phyloP scores from a whole-genome alignment of 64 coral and sea anemone species.

The Actinia equina region DNA sequence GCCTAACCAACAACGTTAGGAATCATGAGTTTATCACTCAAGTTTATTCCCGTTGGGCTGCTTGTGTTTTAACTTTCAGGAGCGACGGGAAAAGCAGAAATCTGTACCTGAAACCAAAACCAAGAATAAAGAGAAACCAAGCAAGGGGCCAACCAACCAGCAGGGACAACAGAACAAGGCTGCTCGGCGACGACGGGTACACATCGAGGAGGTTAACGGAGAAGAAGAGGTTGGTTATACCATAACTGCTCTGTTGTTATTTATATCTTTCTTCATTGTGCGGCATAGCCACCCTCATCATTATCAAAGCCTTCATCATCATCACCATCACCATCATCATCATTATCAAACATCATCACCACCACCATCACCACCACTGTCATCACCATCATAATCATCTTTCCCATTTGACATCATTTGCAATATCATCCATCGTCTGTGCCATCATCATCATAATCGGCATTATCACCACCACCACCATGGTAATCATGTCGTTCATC shows the following conservation, averaged over 20 bases:
- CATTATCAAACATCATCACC: too few relatives aligned
- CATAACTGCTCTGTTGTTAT: too few relatives aligned
- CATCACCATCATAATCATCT: background rate
- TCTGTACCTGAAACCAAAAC: background rate
- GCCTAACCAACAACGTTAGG: too few relatives aligned
- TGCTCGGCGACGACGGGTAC: conserved; percentile 3
- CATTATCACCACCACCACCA: background rate
- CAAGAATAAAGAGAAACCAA: background rate
- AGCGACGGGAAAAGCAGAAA: conserved; percentile 26
- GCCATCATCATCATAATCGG: background rate
- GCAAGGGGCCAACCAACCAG: background rate
- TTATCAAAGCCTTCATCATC: too few relatives aligned
- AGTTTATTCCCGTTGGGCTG: background rate
- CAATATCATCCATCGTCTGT: background rate
- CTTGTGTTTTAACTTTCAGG: background rate
- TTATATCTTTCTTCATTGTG: too few relatives aligned
- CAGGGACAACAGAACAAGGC: background rate
- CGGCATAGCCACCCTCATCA: too few relatives aligned
- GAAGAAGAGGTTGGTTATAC: conserved; percentile 8
- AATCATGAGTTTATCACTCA: background rate
- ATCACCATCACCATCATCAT: too few relatives aligned
- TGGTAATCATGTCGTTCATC: background rate
- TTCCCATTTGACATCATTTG: background rate
- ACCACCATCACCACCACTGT: background rate
- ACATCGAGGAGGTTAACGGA: conserved; percentile 32